Evolutionary conservation across 2,888 invertebrate species (phyloP), one percentile per base, ranked within the genome.

Genomic region (Spodoptera picta): DNA sequence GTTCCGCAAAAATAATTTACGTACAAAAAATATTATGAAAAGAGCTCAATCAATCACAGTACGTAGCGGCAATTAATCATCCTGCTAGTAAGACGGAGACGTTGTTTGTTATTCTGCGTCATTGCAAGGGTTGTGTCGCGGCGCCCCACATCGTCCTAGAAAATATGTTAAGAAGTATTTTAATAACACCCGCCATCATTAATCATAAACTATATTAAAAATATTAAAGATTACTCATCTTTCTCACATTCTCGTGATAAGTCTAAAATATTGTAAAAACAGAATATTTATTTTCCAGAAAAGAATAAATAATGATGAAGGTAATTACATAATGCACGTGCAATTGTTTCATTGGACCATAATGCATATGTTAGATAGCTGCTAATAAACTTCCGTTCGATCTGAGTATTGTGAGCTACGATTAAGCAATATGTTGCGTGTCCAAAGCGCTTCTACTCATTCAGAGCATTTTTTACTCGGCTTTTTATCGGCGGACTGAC

Each of bases 1-100:
- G 69, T 77, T 68, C 76, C 55, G 75, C 77, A 77, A 71, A 84
- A 80, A 77, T 75, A 79, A 73, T 79, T 76, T 73, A 66, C 54
- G 59, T 55, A 61, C 75, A 83, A 85, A 85, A 83, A 82, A 75
- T 51, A 60, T 73, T 72, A 65, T 82, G 69, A 83, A 87, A 87
- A 83, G 83, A 87, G 81, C 81, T 87, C 88, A 87, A 93, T 94
- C 92, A 90, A 92, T 94, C 91, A 91, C 81, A 77, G 75, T 72
- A 79, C 71, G 80, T 75, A 77, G 85, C 69, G 76, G 88, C 86
- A 91, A 94, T 94, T 93, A 92, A 94, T 94, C 94, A 93, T 86
- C 88, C 77, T 73, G 81, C 80, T 86, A 86, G 88, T 77, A 83
- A 79, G 77, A 70, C 70, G 77, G 77, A 83, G 80, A 79, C 77